These are phyloP conservation scores for Proterorhinus semilunaris DNA, from an alignment of 2,113 vertebrate genomes.

Conservation along the genomic window DNA sequence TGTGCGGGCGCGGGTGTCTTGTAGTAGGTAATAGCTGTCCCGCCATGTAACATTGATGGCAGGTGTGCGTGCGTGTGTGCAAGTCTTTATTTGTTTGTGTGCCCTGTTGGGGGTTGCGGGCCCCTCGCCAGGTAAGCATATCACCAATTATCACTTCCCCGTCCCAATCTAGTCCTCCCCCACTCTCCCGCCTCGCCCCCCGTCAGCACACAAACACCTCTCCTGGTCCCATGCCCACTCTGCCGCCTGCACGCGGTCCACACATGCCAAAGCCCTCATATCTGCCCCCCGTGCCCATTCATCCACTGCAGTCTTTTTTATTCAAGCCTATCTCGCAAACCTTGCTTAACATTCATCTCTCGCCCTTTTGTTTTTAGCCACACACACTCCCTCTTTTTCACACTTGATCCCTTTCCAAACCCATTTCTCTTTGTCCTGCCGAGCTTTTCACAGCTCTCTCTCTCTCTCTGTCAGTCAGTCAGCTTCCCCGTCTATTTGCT, in stretches of 20 bases:
- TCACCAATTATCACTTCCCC: conserved; percentile 70
- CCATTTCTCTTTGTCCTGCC: conserved; percentile 50
- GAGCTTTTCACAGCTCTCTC: conserved; percentile 36
- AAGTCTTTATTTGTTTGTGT: conserved; percentile 31
- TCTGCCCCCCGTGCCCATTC: conserved; percentile 29
- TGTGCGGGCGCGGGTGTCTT: conserved; percentile 22
- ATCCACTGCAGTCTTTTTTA: conserved; percentile 25
- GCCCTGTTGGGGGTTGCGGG: conserved; percentile 55
- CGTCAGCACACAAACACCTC: conserved; percentile 55
- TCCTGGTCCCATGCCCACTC: conserved; percentile 55
- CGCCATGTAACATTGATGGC: conserved; percentile 38
- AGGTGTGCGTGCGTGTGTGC: conserved; percentile 18
- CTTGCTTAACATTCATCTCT: conserved; percentile 47
- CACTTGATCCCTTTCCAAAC: conserved; percentile 53
- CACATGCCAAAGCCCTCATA: conserved; percentile 55
- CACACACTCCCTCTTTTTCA: conserved; percentile 17
- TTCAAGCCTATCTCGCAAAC: conserved; percentile 25
- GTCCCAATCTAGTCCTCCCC: conserved; percentile 22
- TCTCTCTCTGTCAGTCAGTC: conserved; percentile 9
- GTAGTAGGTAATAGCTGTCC: conserved; percentile 42
- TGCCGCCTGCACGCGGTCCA: conserved; percentile 48
- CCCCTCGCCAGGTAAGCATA: conserved; percentile 69
- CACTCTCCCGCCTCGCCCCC: conserved; percentile 15
- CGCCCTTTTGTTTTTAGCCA: conserved; percentile 44
- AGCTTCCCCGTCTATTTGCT: conserved; percentile 10